Conservation (phyloP, 2,113 vertebrate species). For the Sorex araneus region DNA sequence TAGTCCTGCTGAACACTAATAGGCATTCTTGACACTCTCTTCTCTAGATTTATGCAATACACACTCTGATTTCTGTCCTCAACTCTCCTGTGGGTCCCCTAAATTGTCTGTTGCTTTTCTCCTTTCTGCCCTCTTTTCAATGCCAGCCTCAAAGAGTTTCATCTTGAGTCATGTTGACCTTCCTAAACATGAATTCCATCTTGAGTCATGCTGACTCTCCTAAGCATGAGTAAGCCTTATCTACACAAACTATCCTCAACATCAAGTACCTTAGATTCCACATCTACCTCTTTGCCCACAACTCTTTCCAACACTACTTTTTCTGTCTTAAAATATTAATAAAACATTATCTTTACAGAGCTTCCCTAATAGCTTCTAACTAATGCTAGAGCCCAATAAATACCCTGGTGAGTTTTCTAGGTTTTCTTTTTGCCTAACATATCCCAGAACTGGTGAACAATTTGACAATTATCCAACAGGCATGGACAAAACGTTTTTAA, state of each 20-base stretch:
- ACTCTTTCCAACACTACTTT: neutral
- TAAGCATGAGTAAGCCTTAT: neutral
- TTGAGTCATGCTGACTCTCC: neutral
- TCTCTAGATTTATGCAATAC: neutral
- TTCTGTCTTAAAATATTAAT: slow-evolving; percentile 4
- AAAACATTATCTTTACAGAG: neutral
- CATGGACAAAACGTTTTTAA: neutral
- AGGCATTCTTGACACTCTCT: neutral
- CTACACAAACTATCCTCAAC: neutral
- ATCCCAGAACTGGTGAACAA: neutral
- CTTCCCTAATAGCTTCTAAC: too few species aligned
- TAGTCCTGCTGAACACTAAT: neutral
- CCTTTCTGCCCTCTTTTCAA: neutral
- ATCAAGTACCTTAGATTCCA: neutral
- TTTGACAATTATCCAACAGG: neutral
- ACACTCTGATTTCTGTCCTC: neutral
- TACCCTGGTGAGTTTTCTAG: neutral
- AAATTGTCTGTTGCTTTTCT: neutral
- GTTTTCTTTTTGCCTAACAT: neutral
- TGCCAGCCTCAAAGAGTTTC: neutral
- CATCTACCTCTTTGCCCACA: neutral
- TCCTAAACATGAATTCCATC: neutral
- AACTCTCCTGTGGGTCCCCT: neutral
- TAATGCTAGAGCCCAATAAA: slow-evolving; percentile 2
- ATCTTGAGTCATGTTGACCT: neutral